Conservation (phyloP, 2,797 vertebrate species). For the Picus viridis region DNA sequence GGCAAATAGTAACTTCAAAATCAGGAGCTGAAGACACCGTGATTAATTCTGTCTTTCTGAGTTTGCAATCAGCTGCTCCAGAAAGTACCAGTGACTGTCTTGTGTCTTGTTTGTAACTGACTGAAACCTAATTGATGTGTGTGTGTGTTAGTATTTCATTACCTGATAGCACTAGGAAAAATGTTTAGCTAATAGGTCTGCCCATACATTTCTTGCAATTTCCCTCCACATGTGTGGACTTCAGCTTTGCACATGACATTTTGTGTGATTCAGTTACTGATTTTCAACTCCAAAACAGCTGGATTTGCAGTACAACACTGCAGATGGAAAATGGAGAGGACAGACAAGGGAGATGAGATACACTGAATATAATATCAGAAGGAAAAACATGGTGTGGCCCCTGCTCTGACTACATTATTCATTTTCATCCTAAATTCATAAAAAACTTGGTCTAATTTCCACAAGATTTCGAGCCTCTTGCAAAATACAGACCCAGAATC, state of each 20-base stretch:
- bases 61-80: background rate
- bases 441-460: background rate
- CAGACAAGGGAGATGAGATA: background rate
- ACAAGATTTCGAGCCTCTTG: conserved; percentile 5
- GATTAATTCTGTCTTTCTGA: background rate
- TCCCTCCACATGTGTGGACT: background rate
- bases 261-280: background rate
- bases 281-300: background rate
- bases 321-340: background rate
- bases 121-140: background rate
- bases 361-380: background rate
- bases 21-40: background rate
- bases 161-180: background rate
- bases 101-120: background rate
- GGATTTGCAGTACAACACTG: background rate
- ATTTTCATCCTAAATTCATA: conserved; percentile 53
- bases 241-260: background rate
- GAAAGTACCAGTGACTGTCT: background rate
- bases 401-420: conserved; percentile 16
- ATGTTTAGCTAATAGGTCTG: background rate
- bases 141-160: background rate
- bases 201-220: background rate
- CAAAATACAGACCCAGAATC: background rate
- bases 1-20: background rate
- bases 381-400: background rate